phyloP scores from a whole-genome alignment of 2,888 invertebrate species.

The Aspidapion aeneum region DNA sequence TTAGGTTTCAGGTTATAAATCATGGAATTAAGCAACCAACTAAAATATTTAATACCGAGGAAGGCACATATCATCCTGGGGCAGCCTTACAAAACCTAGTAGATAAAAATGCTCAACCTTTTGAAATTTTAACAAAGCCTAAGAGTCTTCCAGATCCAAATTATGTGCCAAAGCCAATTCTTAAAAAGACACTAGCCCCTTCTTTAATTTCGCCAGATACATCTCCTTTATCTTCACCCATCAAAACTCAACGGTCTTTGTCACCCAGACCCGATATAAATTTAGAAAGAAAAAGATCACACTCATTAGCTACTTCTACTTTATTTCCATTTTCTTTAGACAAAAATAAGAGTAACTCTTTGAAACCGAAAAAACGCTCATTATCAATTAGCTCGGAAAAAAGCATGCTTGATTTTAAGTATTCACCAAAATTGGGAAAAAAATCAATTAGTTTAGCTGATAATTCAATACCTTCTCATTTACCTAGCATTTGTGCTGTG shows the following conservation, averaged over 20 bases:
- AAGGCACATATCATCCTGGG: slow-evolving; percentile 66
- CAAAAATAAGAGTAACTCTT: slow-evolving; percentile 16
- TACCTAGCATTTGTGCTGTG: slow-evolving; percentile 30
- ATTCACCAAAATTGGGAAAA: slow-evolving; percentile 2
- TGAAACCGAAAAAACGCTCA: slow-evolving; percentile 25
- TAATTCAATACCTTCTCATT: slow-evolving; percentile 9
- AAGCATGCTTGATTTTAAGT: slow-evolving; percentile 15
- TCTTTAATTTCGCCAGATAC: slow-evolving; percentile 29
- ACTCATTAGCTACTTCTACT: slow-evolving; percentile 23
- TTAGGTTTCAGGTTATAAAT: slow-evolving; percentile 21
- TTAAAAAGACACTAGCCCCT: slow-evolving; percentile 52
- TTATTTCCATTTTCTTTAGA: slow-evolving; percentile 18
- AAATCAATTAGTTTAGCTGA: slow-evolving; percentile 2
- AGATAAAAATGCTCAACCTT: slow-evolving; percentile 51
- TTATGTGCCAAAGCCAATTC: slow-evolving; percentile 74
- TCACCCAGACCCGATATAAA: slow-evolving; percentile 26
- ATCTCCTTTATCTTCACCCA: slow-evolving; percentile 19
- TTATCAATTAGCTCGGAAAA: slow-evolving; percentile 31
- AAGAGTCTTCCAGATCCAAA: slow-evolving; percentile 65
- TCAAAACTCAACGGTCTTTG: slow-evolving; percentile 23
- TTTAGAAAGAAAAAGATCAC: slow-evolving; percentile 23
- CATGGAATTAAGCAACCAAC: slow-evolving; percentile 18
- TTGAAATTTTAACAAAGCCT: slow-evolving; percentile 58
- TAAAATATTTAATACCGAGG: slow-evolving; percentile 49
- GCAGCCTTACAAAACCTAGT: slow-evolving; percentile 47